phyloP scores from a whole-genome alignment of 2,888 invertebrate species.

The Synergus laeviventris region DNA sequence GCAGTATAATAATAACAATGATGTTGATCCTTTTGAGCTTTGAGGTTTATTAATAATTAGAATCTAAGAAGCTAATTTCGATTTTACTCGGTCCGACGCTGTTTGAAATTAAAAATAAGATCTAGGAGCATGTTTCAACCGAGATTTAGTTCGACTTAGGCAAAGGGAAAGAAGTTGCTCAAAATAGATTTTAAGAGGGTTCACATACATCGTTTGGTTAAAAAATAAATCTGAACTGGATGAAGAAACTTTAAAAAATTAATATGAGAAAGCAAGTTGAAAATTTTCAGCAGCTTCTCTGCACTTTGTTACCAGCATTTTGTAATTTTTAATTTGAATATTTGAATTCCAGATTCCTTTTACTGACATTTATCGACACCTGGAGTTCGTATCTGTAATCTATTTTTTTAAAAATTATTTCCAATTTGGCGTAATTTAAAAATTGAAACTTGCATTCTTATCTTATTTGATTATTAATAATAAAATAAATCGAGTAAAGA shows the following conservation, averaged over 20 bases:
- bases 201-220: constrained; percentile 44
- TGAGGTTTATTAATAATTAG: not conserved
- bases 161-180: constrained; percentile 63
- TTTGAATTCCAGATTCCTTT: no score
- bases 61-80: constrained; percentile 38
- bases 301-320: constrained; percentile 3
- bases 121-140: constrained; percentile 31
- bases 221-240: constrained; percentile 27
- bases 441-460: constrained; percentile 8
- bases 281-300: not conserved
- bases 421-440: not conserved
- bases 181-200: constrained; percentile 63
- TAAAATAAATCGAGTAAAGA: not conserved
- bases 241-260: not conserved
- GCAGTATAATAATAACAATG: not conserved
- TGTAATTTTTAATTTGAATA: constrained; percentile 36
- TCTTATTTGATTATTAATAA: not conserved
- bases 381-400: not conserved
- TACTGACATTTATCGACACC: no score
- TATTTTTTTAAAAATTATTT: no score
- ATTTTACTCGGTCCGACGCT: constrained; percentile 37
- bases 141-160: constrained; percentile 46
- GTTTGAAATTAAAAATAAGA: constrained; percentile 38
- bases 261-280: constrained; percentile 16
- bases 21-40: not conserved